phyloP scores from a whole-genome alignment of 1,140 invertebrate genomes.

The Popillia japonica region DNA sequence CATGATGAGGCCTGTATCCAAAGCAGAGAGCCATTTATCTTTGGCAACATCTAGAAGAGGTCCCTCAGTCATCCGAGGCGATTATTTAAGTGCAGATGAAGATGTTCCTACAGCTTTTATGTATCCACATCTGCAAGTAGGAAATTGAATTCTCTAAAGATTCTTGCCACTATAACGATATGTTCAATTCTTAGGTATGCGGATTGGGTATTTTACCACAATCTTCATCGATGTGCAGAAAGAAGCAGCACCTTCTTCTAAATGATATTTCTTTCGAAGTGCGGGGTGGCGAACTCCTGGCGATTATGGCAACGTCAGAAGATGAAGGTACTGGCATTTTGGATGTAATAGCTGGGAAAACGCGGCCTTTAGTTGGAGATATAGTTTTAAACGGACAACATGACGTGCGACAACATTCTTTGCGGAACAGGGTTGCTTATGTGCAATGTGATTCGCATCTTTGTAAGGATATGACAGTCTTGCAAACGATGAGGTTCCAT shows the following conservation, averaged over 20 bases:
- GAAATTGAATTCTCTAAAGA: neutral
- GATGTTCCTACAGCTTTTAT: constrained; percentile 66
- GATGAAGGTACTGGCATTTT: constrained; percentile 82
- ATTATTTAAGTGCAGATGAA: constrained; percentile 62
- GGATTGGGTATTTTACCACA: constrained; percentile 60
- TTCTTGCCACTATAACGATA: neutral
- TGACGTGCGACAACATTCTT: constrained; percentile 69
- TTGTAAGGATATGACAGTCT: constrained; percentile 77
- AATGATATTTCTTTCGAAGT: constrained; percentile 83
- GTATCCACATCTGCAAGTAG: constrained; percentile 71
- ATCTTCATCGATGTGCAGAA: constrained; percentile 46
- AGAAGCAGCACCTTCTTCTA: constrained; percentile 62
- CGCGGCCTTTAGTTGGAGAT: constrained; percentile 76
- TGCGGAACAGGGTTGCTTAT: constrained; percentile 73
- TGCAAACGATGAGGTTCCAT: constrained; percentile 83
- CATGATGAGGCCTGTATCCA: constrained; percentile 65
- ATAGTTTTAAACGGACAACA: constrained; percentile 87
- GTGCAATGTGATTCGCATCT: constrained; percentile 69
- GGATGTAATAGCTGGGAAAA: constrained; percentile 79
- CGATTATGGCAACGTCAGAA: constrained; percentile 86
- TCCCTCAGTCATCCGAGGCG: constrained; percentile 62
- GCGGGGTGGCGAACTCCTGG: constrained; percentile 87
- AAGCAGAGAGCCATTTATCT: constrained; percentile 67
- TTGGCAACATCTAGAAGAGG: constrained; percentile 62
- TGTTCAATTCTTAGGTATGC: constrained; percentile 58